Evolutionary conservation across 2,797 vertebrate species (phyloP).

Genomic region (Podargus strigoides): DNA sequence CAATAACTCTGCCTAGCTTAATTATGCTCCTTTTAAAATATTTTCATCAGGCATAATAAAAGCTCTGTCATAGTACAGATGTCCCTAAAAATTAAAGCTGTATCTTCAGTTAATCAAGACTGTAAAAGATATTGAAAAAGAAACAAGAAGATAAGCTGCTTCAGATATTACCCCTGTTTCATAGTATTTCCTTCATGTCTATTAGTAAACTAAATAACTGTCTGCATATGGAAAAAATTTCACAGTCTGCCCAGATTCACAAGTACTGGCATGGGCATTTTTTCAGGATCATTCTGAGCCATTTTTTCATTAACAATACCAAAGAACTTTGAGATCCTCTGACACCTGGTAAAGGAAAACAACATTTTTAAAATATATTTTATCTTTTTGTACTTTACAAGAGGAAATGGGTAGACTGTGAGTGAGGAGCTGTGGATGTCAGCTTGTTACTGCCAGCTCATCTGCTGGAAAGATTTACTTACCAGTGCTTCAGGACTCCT

Average conservation of each 20-base stretch:
- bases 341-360: not conserved
- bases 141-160: not conserved
- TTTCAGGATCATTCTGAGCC: not conserved
- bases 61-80: not conserved
- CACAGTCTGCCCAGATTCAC: not conserved
- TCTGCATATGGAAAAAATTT: not conserved
- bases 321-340: not conserved
- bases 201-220: too few species aligned
- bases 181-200: too few species aligned
- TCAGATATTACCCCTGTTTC: not conserved
- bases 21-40: not conserved
- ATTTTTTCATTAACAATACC: not conserved
- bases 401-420: not conserved
- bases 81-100: not conserved
- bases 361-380: not conserved
- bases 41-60: slow-evolving; percentile 8
- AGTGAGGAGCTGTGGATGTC: not conserved
- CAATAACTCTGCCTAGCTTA: not conserved
- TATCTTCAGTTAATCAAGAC: not conserved
- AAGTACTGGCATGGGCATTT: not conserved
- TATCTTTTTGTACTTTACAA: not conserved
- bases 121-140: not conserved
- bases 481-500: not conserved
- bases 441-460: not conserved
- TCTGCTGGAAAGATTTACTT: not conserved